Evolutionary conservation across 2,113 vertebrate genomes (phyloP).

Genomic region (Rana temporaria): DNA sequence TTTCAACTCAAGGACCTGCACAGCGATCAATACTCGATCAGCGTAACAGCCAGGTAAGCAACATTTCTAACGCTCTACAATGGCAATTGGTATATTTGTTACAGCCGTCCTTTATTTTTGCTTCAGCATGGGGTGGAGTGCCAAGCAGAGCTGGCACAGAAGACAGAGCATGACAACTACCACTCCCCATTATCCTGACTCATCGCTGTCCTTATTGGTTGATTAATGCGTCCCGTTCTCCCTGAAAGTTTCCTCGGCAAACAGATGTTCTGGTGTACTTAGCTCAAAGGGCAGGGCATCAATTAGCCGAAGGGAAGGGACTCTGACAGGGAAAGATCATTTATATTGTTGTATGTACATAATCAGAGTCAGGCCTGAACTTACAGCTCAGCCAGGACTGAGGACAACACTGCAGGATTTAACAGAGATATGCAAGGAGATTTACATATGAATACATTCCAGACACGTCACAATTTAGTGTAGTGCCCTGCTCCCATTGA

Average conservation of each 20-base stretch:
- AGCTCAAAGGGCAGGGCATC: conserved; percentile 23
- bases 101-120: too few species aligned
- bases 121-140: background rate
- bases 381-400: background rate
- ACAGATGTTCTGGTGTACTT: conserved; percentile 17
- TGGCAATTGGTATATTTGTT: too few species aligned
- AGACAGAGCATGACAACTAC: conserved; percentile 2
- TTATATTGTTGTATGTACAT: background rate
- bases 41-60: too few species aligned
- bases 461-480: too few species aligned
- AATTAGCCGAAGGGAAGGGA: background rate
- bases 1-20: too few species aligned
- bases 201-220: background rate
- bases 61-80: too few species aligned
- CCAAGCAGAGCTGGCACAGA: background rate
- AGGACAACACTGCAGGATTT: background rate
- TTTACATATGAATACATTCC: too few species aligned
- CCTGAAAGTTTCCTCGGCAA: conserved; percentile 6
- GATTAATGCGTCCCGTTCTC: conserved; percentile 17
- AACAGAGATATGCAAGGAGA: background rate
- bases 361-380: too few species aligned
- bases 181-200: background rate
- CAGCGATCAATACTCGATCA: too few species aligned
- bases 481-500: too few species aligned
- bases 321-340: conserved; percentile 5